A percentile compares a stretch with the other conserved stretches of the same genome.
These are phyloP conservation scores for Hippopotamyrus pictus DNA, from an alignment of 2,797 vertebrate genomes.

Conservation along the genomic window DNA sequence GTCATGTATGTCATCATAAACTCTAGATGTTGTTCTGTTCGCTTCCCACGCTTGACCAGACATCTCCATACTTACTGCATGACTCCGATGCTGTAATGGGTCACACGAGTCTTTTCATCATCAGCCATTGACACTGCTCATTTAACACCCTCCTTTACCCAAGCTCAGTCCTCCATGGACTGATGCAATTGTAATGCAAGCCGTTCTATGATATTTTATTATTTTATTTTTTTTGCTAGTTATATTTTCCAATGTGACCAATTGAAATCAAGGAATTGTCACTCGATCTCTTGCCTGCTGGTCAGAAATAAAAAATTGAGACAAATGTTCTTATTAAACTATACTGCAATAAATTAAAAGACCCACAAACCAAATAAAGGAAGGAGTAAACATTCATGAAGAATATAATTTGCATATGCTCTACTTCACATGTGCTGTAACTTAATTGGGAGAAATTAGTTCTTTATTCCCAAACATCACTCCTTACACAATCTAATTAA, in stretches of 20 bases:
- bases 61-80: neutral
- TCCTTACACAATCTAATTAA: neutral
- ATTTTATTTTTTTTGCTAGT: neutral
- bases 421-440: neutral
- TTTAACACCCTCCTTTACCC: neutral
- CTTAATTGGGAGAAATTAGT: neutral
- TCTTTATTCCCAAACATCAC: neutral
- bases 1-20: neutral
- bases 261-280: neutral
- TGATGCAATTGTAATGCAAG: neutral
- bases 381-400: neutral
- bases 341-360: neutral
- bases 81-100: neutral
- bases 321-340: neutral
- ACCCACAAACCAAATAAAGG: neutral
- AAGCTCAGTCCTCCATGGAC: neutral
- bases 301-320: neutral
- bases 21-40: neutral
- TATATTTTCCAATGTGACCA: neutral
- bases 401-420: neutral
- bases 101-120: neutral
- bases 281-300: neutral
- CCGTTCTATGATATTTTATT: neutral
- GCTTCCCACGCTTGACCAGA: neutral
- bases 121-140: neutral